Base-by-base conservation (phyloP, 35 echinoderm and acorn worm genomes). In the Hemicentrotus pulcherrimus region DNA sequence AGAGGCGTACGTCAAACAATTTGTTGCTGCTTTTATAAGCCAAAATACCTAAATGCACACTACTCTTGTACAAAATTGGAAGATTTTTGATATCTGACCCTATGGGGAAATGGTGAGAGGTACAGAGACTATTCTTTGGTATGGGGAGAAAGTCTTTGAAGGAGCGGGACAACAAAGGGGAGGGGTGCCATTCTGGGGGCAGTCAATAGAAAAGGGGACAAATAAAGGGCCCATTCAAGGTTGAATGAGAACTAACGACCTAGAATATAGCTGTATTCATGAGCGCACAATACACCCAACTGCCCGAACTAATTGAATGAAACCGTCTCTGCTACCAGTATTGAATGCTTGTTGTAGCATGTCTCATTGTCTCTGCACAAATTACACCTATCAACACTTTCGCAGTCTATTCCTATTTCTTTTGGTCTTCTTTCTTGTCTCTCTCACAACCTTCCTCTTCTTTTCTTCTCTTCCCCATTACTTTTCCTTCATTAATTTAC, bases 181-280 rank as follows among this genome's bases (percentile, higher is more conserved):
- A 45, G 13, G 88, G 46, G 88, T 45, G 46, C 11, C 14, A 45
- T 90, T 47, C 16, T 6, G 32, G n/a, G 88, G 88, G 88, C 46
- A 90, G 32, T 90, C 88, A 18, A 47, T 90, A 47, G 88, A 47
- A 18, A 47, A 47, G 24, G 88, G 88, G 88, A 32, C 46, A 90
- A 90, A 90, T 90, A 45, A 90, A 90, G 46, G 88, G 45, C 87
- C 87, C 87, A 89, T 41, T 89, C 32, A 90, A 16, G 88, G 88
- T 18, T 90, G 32, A 90, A 90, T 90, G 19, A 47, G 88, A 90
- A 47, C 88, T 90, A 90, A 90, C 88, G 88, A 90, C 88, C 88
- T 47, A 90, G 88, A 45, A 47, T 90, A 47, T 47, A 90, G 88
- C 46, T 90, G 19, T 90, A 90, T 90, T 90, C 88, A 90, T 0